A percentile compares a stretch with the other conserved stretches of the same genome.
Evolutionary conservation across 1,140 invertebrate species (phyloP).

Genomic region (Macrobrachium nipponense): DNA sequence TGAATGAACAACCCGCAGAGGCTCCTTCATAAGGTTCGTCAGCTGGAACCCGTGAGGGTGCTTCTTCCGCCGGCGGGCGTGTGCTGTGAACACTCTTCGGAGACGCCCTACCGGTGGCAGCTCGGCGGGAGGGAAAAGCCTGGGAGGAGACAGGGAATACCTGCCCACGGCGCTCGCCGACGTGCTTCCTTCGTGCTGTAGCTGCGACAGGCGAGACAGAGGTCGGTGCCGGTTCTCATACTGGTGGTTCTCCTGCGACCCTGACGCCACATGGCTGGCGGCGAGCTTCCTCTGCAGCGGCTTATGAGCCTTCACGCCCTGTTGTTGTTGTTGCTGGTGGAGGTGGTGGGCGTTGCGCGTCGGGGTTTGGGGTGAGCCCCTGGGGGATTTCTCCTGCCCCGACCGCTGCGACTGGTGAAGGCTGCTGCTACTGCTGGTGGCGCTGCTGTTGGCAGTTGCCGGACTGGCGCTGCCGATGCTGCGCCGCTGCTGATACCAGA

Average conservation of each 20-base stretch:
- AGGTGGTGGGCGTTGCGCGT: neutral
- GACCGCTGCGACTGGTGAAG: conserved; percentile 7
- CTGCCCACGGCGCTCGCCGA: conserved; percentile 27
- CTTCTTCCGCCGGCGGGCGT: conserved; percentile 68
- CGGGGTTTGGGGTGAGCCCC: neutral
- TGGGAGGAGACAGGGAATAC: conserved; percentile 45
- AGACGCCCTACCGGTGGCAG: conserved; percentile 66
- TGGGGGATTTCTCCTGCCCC: neutral
- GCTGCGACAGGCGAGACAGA: conserved; percentile 32
- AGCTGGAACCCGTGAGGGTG: conserved; percentile 67
- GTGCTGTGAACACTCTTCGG: conserved; percentile 69
- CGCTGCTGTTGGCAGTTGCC: conserved; percentile 7
- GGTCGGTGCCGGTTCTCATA: conserved; percentile 33
- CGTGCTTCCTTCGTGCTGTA: conserved; percentile 27
- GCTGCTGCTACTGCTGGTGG: neutral
- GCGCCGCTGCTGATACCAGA: neutral
- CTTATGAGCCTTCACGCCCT: neutral
- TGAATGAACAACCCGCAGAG: conserved; percentile 70
- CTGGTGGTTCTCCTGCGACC: too few species aligned
- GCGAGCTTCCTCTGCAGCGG: neutral
- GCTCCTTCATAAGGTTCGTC: conserved; percentile 70
- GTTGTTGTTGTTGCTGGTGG: conserved; percentile 12
- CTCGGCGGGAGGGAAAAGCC: conserved; percentile 53
- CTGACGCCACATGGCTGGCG: neutral
- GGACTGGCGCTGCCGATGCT: neutral